Evolutionary conservation across 2,113 vertebrate species (phyloP), one percentile per base, ranked within the genome.

Genomic region (Myxocyprinus asiaticus): DNA sequence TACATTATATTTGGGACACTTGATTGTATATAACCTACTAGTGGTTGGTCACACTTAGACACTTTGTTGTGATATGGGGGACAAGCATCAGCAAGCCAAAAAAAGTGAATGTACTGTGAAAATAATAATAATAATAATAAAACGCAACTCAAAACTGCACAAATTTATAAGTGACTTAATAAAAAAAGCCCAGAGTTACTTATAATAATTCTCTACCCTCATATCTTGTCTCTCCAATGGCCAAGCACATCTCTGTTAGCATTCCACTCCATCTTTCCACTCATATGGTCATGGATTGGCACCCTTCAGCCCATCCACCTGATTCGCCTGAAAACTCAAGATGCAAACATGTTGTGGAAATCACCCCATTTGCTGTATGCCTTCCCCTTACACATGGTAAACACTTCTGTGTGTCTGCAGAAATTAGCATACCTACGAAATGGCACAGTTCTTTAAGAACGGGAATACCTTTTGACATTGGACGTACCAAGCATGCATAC

Each of bases 391-490:
- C 65, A 55, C 74, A 75, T 44, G n/a, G 56, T 82, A 86, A 83
- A 81, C 81, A 84, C 85, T 77, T 71, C 68, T 84, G 74, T 86
- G 90, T 84, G 85, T 77, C 74, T 62, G 56, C 87, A 79, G 84
- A 44, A 80, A 75, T 48, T 69, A 78, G 79, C 82, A 85, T 80
- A 88, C 50, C 78, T 82, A 78, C 82, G 83, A 91, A 92, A 92
- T 85, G 88, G 87, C 87, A 90, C 78, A 83, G 11, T 44, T 77
- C 62, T 76, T 83, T 88, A 90, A 90, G 82, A 67, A 55, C 59
- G 42, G 64, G 78, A 88, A 89, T 86, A 78, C 76, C 76, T 80
- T 88, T 85, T 84, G 88, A 90, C 88, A 89, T 85, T 78, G 70
- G 77, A 77, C 80, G 79, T 81, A 85, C 74, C 15, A 83, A 85